Evolutionary conservation across 2,888 invertebrate genomes (phyloP), one percentile per base, ranked within the genome.

Genomic region (Drosophila testacea): DNA sequence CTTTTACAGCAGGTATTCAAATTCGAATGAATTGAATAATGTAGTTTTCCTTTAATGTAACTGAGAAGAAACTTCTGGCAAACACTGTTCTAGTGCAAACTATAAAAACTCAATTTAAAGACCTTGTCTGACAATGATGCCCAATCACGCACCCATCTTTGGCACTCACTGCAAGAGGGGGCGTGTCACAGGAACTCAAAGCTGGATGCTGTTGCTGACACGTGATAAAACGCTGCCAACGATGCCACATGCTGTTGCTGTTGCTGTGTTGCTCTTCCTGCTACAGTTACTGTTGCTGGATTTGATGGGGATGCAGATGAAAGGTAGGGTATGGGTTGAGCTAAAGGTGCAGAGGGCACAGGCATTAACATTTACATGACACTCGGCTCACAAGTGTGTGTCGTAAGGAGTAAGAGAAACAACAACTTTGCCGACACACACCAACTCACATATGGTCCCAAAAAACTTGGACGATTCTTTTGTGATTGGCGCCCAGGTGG

Each of bases 331-430:
- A 4, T 59, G 65, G 46, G 66, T 48, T 65, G 76, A 75, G 82
- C 69, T 69, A 66, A 72, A 83, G 82, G 83, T 83, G 82, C 84
- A 81, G 64, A 87, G 81, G 85, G 85, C 86, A 86, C 62, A 67
- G 75, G 83, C 83, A 86, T 88, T 85, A 85, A 86, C 84, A 85
- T 84, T 88, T 86, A 85, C 84, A 88, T 83, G 78, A 81, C 86
- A 83, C 86, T 76, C 81, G 46, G 73, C 75, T 73, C 72, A 66
- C 72, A 48, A 76, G 77, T 68, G 63, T 68, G 63, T 39, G 54
- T 38, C 30, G 71, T 28, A 34, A 39, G 71, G 11, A 44, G 61
- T 41, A 42, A 48, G 62, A 57, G 50, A 79, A 73, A 84, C 71
- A 83, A 81, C 82, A 84, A 79, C 73, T 69, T 77, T 63, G 52